These are phyloP conservation scores for Cnemophilus loriae DNA, from an alignment of 2,113 vertebrate genomes.

Conservation along the genomic window DNA sequence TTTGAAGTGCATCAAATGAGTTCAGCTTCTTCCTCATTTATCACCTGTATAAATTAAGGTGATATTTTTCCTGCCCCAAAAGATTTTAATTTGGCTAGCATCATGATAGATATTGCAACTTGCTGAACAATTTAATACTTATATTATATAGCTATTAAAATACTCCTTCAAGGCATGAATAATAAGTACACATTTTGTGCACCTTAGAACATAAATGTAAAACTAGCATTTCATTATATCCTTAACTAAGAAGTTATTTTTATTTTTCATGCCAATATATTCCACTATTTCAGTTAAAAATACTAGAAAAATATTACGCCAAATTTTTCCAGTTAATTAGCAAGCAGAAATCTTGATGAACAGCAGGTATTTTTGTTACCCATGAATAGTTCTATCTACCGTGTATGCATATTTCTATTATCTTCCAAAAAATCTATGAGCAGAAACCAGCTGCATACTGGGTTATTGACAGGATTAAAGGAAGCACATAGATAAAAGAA, in stretches of 20 bases:
- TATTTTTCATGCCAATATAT: not conserved
- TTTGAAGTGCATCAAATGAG: not conserved
- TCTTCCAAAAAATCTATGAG: constrained; percentile 25
- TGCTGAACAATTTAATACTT: not conserved
- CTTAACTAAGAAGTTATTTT: constrained; percentile 6
- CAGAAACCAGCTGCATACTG: constrained; percentile 17
- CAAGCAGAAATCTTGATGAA: constrained; percentile 40
- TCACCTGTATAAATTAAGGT: not conserved
- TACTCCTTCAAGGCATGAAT: not conserved
- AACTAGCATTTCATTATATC: not conserved
- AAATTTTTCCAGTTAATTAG: constrained; percentile 39
- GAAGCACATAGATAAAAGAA: constrained; percentile 42
- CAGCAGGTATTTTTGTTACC: constrained; percentile 40
- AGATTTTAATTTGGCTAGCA: not conserved
- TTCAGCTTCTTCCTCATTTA: not conserved
- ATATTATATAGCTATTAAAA: not conserved
- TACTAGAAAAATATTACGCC: not conserved
- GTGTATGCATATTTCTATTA: constrained; percentile 29
- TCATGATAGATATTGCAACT: not conserved
- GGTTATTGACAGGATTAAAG: constrained; percentile 55
- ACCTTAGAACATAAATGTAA: not conserved
- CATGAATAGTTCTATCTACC: not conserved
- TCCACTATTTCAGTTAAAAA: not conserved
- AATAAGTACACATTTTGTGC: not conserved
- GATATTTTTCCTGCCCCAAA: not conserved